Evolutionary conservation across 2,113 vertebrate genomes (phyloP).

Genomic region (Lucifuga dentata): DNA sequence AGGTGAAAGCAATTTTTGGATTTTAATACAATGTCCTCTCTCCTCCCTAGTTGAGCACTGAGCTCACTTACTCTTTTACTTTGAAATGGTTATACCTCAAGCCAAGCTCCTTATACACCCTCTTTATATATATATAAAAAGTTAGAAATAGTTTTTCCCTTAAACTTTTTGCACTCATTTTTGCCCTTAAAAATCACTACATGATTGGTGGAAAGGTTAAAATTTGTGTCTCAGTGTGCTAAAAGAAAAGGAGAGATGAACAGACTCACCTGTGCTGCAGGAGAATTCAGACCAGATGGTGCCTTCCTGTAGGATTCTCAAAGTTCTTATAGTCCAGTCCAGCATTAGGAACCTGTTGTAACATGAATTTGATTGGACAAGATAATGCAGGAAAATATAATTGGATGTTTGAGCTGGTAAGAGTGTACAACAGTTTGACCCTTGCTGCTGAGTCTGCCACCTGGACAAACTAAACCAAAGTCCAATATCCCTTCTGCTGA

Average conservation of each 20-base stretch:
- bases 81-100: too few species aligned
- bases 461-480: constrained; percentile 64
- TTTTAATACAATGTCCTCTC: too few species aligned
- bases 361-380: constrained; percentile 43
- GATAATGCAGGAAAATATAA: constrained; percentile 11
- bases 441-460: constrained; percentile 67
- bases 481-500: constrained; percentile 64
- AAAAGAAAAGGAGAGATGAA: not conserved
- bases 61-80: too few species aligned
- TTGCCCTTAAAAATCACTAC: too few species aligned
- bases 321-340: constrained; percentile 57
- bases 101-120: too few species aligned
- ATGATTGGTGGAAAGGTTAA: too few species aligned
- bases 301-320: not conserved
- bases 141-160: too few species aligned
- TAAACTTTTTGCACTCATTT: too few species aligned
- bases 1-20: too few species aligned
- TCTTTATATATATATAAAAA: too few species aligned
- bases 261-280: constrained; percentile 69
- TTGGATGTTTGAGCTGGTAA: constrained; percentile 25
- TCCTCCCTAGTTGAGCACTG: too few species aligned
- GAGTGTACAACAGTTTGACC: constrained; percentile 47
- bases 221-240: not conserved
- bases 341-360: not conserved
- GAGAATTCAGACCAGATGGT: constrained; percentile 66